These are phyloP conservation scores for Dendrolimus houi DNA, from an alignment of 2,888 invertebrate genomes.

Conservation along the genomic window DNA sequence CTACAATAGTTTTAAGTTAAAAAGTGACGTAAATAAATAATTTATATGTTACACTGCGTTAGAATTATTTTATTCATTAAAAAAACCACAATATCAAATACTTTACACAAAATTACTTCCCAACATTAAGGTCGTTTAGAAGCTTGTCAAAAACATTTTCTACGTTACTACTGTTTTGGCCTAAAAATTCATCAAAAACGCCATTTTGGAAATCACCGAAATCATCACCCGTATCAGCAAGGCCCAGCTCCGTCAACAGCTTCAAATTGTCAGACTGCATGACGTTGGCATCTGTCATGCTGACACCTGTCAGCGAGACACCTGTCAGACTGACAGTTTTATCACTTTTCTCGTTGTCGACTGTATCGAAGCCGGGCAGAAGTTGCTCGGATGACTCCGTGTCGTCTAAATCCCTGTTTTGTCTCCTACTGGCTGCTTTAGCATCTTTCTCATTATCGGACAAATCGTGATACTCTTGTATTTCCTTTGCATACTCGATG, in stretches of 20 bases:
- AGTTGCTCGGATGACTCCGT: conserved; percentile 51
- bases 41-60: too few relatives aligned
- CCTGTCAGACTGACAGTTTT: conserved; percentile 12
- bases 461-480: conserved; percentile 65
- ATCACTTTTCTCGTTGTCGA: conserved; percentile 12
- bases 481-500: conserved; percentile 65
- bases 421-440: conserved; percentile 48
- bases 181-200: conserved; percentile 66
- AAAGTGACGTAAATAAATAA: too few relatives aligned
- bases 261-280: conserved; percentile 50
- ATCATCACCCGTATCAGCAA: conserved; percentile 67
- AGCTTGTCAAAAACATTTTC: conserved; percentile 63
- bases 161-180: conserved; percentile 39
- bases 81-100: background rate
- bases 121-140: conserved; percentile 50
- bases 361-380: conserved; percentile 45
- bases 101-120: conserved; percentile 22
- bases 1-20: too few relatives aligned
- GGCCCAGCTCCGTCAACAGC: conserved; percentile 74
- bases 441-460: conserved; percentile 50
- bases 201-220: conserved; percentile 68
- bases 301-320: background rate
- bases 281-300: conserved; percentile 15
- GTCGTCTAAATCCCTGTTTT: conserved; percentile 49
- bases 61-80: background rate